These are phyloP conservation scores for Heterotis niloticus DNA, from an alignment of 2,113 vertebrate species.

Conservation along the genomic window DNA sequence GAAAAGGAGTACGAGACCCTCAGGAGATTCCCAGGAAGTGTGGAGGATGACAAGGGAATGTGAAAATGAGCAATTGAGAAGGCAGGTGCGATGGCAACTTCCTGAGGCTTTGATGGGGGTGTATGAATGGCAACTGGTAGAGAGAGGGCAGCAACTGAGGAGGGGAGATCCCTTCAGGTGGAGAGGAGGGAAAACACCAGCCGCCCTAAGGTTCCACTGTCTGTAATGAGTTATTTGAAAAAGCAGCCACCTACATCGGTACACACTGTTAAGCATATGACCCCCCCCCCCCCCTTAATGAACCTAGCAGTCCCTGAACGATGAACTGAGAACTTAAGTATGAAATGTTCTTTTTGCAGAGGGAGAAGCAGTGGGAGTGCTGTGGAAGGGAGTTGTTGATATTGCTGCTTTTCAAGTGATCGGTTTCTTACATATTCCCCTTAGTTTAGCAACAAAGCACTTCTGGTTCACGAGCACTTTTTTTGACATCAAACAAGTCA, in stretches of 20 bases:
- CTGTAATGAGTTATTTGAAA: conserved; percentile 9
- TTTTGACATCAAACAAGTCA: conserved; percentile 33
- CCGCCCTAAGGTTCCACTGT: background rate
- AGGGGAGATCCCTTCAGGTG: background rate
- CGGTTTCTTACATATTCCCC: background rate
- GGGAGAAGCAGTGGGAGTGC: background rate
- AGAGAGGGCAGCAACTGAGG: background rate
- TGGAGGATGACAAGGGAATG: background rate
- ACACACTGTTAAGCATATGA: background rate
- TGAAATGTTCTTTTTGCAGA: background rate
- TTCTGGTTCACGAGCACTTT: conserved; percentile 28
- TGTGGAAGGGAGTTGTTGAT: background rate
- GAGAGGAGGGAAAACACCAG: background rate
- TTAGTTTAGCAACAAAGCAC: conserved; percentile 13
- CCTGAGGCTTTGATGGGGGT: too few species aligned
- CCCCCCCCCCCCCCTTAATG: conserved; percentile 22
- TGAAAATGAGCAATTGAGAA: background rate
- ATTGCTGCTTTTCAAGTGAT: conserved; percentile 4
- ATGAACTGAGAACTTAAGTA: background rate
- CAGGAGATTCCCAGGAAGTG: too few species aligned
- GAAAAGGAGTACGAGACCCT: too few species aligned
- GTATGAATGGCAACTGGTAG: background rate
- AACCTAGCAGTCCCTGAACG: conserved; percentile 20
- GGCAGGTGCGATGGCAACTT: too few species aligned
- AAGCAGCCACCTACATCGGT: background rate